Percentiles rank a stretch among this genome's conserved stretches.
Conservation (phyloP, 2,113 vertebrate genomes). For the Brachyistius frenatus region DNA sequence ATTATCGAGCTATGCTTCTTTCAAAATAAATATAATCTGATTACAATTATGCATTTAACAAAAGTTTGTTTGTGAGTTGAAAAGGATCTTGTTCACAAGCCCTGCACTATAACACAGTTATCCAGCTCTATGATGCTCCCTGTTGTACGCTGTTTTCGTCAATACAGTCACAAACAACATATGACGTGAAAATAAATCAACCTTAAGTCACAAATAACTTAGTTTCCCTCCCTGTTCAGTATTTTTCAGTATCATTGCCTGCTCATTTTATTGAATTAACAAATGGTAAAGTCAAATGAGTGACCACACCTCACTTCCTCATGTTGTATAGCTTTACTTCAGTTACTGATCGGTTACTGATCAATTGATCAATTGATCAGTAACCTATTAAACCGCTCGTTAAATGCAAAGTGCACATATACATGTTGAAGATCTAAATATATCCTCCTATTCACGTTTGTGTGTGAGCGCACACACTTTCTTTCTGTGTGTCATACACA, state of each 20-base stretch:
- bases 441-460: neutral
- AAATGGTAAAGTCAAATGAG: neutral
- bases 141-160: neutral
- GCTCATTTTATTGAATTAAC: neutral
- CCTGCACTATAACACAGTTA: neutral
- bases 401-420: neutral
- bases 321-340: neutral
- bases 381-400: conserved; percentile 4
- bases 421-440: neutral
- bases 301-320: neutral
- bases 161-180: no score
- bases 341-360: conserved; percentile 32
- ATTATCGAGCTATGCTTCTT: conserved; percentile 23
- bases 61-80: neutral
- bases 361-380: conserved; percentile 31
- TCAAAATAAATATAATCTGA: conserved; percentile 29
- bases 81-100: neutral
- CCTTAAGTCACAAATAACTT: no score
- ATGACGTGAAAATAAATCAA: no score
- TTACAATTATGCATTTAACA: conserved; percentile 1
- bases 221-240: no score
- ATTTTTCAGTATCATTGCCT: neutral
- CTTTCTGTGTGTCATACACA: conserved; percentile 17
- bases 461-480: neutral
- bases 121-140: neutral